A percentile compares a stretch with the other conserved stretches of the same genome.
phyloP scores from a whole-genome alignment of 1,140 invertebrate genomes.

The Piezodorus guildinii region DNA sequence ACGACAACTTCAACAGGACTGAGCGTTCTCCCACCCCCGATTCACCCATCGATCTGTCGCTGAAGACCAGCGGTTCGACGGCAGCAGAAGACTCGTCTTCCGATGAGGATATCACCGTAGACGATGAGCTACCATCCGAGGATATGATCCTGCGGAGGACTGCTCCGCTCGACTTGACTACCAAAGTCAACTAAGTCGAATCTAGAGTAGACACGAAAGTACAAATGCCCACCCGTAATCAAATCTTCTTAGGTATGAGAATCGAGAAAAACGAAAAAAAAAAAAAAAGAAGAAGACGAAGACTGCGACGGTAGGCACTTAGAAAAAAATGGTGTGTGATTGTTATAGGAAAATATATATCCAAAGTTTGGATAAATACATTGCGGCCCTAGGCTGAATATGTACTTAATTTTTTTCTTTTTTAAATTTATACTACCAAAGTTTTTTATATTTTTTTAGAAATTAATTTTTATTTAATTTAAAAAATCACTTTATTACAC shows the following conservation, averaged over 20 bases:
- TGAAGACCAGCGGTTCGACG: conserved; percentile 12
- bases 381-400: too few relatives aligned
- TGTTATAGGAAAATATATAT: too few relatives aligned
- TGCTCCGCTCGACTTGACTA: conserved; percentile 23
- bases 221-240: background rate
- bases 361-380: too few relatives aligned
- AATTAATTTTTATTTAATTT: too few relatives aligned
- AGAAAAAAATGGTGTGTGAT: too few relatives aligned
- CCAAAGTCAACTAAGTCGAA: conserved; percentile 15
- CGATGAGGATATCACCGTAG: conserved; percentile 13
- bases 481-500: too few relatives aligned
- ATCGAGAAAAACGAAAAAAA: background rate
- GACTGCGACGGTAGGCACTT: too few relatives aligned
- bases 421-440: too few relatives aligned
- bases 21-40: conserved; percentile 11
- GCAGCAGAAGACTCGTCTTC: background rate
- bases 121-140: conserved; percentile 13
- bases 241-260: background rate
- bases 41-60: conserved; percentile 25
- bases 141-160: conserved; percentile 10
- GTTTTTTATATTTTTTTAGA: too few relatives aligned
- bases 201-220: background rate
- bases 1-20: conserved; percentile 13
- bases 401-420: too few relatives aligned
- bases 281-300: too few relatives aligned